Conservation (phyloP, 2,113 vertebrate species). For the Antechinus flavipes region DNA sequence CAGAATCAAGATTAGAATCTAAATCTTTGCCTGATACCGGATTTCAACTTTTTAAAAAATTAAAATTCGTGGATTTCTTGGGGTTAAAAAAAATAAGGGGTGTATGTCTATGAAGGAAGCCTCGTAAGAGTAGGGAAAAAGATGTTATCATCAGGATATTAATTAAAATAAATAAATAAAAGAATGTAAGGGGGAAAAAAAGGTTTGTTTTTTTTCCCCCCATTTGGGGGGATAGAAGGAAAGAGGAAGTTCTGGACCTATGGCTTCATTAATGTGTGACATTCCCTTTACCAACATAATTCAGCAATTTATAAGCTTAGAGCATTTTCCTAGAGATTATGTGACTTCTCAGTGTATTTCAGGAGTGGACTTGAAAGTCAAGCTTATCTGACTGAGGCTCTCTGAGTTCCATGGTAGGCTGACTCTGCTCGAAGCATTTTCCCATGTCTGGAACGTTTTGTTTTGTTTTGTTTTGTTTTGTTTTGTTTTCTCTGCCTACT, state of each 20-base stretch:
- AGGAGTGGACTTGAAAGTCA: not conserved
- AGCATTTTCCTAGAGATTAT: not conserved
- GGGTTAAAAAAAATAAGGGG: not conserved
- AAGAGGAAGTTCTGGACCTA: not conserved
- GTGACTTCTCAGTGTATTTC: not conserved
- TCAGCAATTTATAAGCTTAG: not conserved
- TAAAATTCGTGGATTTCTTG: not conserved
- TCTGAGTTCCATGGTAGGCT: too few species aligned
- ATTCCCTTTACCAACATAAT: not conserved
- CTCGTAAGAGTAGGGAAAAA: not conserved
- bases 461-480: not conserved
- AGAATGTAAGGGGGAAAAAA: too few species aligned
- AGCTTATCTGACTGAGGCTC: not conserved
- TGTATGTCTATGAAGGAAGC: not conserved
- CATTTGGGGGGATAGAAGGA: not conserved
- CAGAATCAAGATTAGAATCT: too few species aligned
- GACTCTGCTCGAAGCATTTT: not conserved
- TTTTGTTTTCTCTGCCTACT: not conserved
- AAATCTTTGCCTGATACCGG: not conserved
- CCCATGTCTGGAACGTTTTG: not conserved
- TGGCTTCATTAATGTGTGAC: not conserved
- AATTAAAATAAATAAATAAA: too few species aligned
- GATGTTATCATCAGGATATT: not conserved
- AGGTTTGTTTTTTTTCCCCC: not conserved
- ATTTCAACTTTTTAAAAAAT: not conserved